Conservation (phyloP, 2,797 vertebrate species). For the Peromyscus melanophrys region DNA sequence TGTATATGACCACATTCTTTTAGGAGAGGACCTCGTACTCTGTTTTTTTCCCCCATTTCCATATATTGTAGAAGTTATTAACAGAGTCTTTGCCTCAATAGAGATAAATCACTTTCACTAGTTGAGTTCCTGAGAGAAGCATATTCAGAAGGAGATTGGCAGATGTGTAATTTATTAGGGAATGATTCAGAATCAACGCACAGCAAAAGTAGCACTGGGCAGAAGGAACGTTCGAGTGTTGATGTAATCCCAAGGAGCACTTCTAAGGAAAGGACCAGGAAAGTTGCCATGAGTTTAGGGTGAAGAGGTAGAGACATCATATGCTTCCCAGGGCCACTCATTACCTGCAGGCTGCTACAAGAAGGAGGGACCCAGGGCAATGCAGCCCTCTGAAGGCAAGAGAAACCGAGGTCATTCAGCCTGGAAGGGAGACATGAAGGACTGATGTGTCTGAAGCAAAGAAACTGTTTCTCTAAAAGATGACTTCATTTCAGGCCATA, state of each 20-base stretch:
- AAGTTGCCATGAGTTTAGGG: background rate
- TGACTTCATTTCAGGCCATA: slow-evolving; percentile 20
- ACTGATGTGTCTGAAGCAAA: background rate
- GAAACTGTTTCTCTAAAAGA: background rate
- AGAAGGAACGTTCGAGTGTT: background rate
- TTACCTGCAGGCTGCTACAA: background rate
- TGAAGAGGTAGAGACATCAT: background rate
- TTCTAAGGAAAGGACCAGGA: background rate
- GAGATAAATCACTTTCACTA: background rate
- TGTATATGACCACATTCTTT: background rate
- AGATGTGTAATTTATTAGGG: slow-evolving; percentile 13
- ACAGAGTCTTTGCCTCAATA: slow-evolving; percentile 35
- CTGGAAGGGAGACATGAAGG: background rate
- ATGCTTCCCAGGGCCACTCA: background rate
- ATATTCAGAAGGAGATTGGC: background rate
- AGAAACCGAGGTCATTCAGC: background rate
- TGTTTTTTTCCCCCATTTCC: background rate
- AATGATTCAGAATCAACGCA: slow-evolving; percentile 27
- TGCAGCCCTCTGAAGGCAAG: background rate
- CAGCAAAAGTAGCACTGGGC: background rate
- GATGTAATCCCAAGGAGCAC: background rate
- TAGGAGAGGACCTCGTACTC: slow-evolving; percentile 7
- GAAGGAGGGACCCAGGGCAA: background rate
- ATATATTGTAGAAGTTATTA: slow-evolving; percentile 1
- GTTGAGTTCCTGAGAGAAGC: slow-evolving; percentile 12